phyloP scores from a whole-genome alignment of 2,113 vertebrate species.

The Rynchops niger region DNA sequence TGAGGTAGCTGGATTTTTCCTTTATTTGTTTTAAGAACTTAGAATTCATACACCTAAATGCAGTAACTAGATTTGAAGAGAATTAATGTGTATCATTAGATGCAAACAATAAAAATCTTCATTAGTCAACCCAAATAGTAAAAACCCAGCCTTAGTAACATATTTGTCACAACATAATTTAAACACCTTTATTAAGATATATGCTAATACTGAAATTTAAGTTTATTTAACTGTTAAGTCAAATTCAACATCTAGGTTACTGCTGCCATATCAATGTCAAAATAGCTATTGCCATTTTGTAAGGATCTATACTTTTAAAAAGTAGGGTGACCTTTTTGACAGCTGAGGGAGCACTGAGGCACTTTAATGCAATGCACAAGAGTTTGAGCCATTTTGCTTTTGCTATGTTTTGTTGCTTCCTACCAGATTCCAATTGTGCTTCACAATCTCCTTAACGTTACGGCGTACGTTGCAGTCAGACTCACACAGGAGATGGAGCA shows the following conservation, averaged over 20 bases:
- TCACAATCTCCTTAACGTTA: background rate
- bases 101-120: background rate
- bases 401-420: background rate
- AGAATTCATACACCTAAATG: background rate
- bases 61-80: background rate
- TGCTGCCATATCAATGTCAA: background rate
- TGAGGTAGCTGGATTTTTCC: background rate
- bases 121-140: background rate
- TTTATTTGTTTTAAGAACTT: background rate
- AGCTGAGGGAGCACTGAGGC: background rate
- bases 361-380: background rate
- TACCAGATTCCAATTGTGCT: background rate
- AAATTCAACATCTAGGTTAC: background rate
- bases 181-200: background rate
- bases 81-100: background rate
- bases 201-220: background rate
- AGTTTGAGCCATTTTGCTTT: background rate
- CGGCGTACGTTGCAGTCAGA: background rate
- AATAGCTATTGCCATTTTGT: background rate
- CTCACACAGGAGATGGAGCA: background rate
- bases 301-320: background rate
- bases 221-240: background rate
- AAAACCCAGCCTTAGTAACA: background rate
- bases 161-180: background rate
- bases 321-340: background rate